Evolutionary conservation across 2,113 vertebrate genomes (phyloP).

Genomic region (Otolemur garnettii): DNA sequence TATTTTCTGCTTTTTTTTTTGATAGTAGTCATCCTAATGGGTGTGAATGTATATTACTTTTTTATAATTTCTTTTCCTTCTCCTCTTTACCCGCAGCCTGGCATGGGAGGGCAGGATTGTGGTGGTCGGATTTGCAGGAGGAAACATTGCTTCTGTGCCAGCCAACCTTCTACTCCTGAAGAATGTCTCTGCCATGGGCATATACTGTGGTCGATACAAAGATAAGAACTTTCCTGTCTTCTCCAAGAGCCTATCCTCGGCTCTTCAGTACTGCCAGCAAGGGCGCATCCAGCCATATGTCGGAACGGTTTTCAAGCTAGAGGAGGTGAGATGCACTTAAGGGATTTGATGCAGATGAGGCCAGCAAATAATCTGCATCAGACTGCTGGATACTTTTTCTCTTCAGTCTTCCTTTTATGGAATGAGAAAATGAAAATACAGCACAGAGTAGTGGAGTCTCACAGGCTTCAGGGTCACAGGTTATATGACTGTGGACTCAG

Average conservation of each 20-base stretch:
- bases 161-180: conserved; percentile 81
- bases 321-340: conserved; percentile 65
- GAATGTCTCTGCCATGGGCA: conserved; percentile 73
- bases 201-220: conserved; percentile 34
- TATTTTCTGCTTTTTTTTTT: not conserved
- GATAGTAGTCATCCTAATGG: not conserved
- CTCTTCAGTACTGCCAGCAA: conserved; percentile 75
- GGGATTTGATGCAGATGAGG: not conserved
- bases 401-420: not conserved
- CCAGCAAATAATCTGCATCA: not conserved
- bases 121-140: conserved; percentile 77
- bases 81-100: conserved; percentile 69
- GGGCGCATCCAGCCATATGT: conserved; percentile 18
- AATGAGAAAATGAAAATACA: not conserved
- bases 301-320: conserved; percentile 62
- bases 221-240: conserved; percentile 68
- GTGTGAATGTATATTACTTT: not conserved
- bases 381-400: not conserved
- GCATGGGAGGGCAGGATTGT: conserved; percentile 78
- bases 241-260: conserved; percentile 62
- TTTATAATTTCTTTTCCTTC: not conserved
- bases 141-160: conserved; percentile 69
- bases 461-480: not conserved
- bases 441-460: not conserved
- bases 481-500: not conserved